These are phyloP conservation scores for Eupithecia inturbata DNA, from an alignment of 2,888 invertebrate genomes.

Conservation along the genomic window DNA sequence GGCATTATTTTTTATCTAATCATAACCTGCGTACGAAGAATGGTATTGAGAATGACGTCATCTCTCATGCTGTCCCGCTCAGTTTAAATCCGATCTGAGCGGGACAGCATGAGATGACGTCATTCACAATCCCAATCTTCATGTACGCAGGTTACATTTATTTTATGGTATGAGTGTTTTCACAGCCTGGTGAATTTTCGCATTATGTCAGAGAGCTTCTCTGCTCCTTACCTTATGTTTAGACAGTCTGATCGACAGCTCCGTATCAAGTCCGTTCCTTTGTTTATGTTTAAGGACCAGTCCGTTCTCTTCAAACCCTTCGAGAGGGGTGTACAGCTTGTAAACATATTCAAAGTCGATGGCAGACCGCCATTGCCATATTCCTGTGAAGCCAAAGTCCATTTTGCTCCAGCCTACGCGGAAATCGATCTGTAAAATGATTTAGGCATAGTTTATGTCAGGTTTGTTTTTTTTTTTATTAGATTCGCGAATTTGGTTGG, in stretches of 20 bases:
- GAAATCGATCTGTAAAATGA: slow-evolving; percentile 85
- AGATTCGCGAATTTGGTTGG: too few species aligned
- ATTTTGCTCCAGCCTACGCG: slow-evolving; percentile 90
- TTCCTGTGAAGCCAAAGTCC: slow-evolving; percentile 90
- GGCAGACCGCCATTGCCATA: slow-evolving; percentile 87
- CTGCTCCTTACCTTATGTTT: slow-evolving; percentile 86
- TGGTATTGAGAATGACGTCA: too few species aligned
- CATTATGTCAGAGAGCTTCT: too few species aligned
- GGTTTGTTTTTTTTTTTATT: background rate
- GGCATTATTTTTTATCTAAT: too few species aligned
- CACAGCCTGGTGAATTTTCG: too few species aligned
- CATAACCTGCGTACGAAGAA: too few species aligned
- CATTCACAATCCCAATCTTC: too few species aligned
- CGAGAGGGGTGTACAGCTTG: slow-evolving; percentile 90
- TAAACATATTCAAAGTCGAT: slow-evolving; percentile 91
- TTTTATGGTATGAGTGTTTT: too few species aligned
- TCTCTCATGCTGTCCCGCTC: too few species aligned
- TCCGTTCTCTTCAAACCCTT: slow-evolving; percentile 90
- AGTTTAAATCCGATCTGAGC: too few species aligned
- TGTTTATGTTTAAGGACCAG: slow-evolving; percentile 88
- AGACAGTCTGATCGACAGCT: slow-evolving; percentile 87
- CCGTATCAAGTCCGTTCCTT: slow-evolving; percentile 86
- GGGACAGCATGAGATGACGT: too few species aligned
- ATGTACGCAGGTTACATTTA: too few species aligned
- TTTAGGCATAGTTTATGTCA: background rate